A percentile compares a stretch with the other conserved stretches of the same genome.
phyloP scores from a whole-genome alignment of 1,140 invertebrate genomes.

The Leptopilina boulardi region DNA sequence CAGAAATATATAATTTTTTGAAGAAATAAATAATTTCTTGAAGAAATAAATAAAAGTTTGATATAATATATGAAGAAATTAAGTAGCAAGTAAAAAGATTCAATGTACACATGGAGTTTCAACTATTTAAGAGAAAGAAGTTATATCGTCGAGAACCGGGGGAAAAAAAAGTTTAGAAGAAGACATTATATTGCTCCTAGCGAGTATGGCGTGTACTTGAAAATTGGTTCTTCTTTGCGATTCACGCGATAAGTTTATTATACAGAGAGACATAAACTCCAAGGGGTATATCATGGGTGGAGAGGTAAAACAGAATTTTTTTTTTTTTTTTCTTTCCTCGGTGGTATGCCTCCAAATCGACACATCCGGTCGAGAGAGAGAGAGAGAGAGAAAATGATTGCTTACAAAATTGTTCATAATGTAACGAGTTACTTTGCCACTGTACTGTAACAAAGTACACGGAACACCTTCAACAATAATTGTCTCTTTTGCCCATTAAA shows the following conservation, averaged over 20 bases:
- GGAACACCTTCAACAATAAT: not conserved
- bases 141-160: not conserved
- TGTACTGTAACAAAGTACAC: slow-evolving; percentile 9
- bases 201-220: slow-evolving; percentile 30
- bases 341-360: not conserved
- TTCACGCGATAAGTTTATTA: slow-evolving; percentile 32
- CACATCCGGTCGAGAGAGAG: slow-evolving; percentile 15
- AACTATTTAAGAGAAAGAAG: not conserved
- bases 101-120: not conserved
- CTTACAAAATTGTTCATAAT: slow-evolving; percentile 18
- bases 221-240: slow-evolving; percentile 30
- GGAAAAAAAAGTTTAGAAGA: not conserved
- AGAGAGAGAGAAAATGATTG: not conserved
- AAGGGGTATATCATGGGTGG: not conserved
- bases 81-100: not conserved
- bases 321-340: not conserved
- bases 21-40: no score
- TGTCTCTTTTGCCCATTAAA: slow-evolving; percentile 13
- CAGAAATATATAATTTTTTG: no score
- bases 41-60: no score
- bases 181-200: slow-evolving; percentile 27
- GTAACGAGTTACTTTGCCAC: slow-evolving; percentile 23
- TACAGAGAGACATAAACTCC: slow-evolving; percentile 10
- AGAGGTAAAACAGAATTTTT: not conserved
- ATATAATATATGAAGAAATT: not conserved